A percentile compares a stretch with the other conserved stretches of the same genome.
Evolutionary conservation across 2,888 invertebrate species (phyloP).

Genomic region (Trilocha varians): DNA sequence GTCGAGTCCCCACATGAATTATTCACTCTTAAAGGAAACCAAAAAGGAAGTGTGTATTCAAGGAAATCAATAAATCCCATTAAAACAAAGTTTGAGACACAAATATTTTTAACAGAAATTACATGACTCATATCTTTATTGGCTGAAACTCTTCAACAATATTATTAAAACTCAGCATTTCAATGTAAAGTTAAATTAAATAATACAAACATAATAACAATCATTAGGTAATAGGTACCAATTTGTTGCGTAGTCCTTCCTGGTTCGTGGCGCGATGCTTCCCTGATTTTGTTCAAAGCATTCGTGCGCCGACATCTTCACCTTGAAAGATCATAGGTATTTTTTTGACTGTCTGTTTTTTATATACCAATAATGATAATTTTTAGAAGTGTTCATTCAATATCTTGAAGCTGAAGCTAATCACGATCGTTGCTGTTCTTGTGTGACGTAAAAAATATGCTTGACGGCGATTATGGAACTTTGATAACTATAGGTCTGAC

Average conservation of each 20-base stretch:
- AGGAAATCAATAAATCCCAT: not conserved
- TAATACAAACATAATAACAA: conserved; percentile 18
- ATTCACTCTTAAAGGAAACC: conserved; percentile 40
- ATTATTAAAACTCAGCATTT: conserved; percentile 4
- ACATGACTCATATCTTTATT: too few relatives aligned
- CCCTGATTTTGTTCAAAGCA: conserved; percentile 52
- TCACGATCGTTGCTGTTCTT: conserved; percentile 54
- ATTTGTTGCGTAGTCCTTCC: conserved; percentile 47
- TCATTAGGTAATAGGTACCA: conserved; percentile 42
- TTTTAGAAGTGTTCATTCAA: conserved; percentile 59
- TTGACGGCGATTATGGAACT: conserved; percentile 39
- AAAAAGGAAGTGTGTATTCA: conserved; percentile 31
- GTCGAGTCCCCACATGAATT: conserved; percentile 45
- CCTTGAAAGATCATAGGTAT: conserved; percentile 57
- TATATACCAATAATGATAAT: conserved; percentile 54
- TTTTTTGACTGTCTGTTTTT: conserved; percentile 55
- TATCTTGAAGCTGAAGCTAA: conserved; percentile 53
- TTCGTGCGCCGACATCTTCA: conserved; percentile 59
- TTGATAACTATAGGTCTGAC: conserved; percentile 44
- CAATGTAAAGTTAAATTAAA: conserved; percentile 7
- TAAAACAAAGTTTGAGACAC: not conserved
- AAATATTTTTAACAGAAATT: too few relatives aligned
- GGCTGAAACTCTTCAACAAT: not conserved
- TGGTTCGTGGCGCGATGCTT: conserved; percentile 52
- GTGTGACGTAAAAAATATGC: conserved; percentile 31